Percentiles rank a stretch among this genome's conserved stretches.
Conservation (phyloP, 2,113 vertebrate species). For the Mystacornis crossleyi region DNA sequence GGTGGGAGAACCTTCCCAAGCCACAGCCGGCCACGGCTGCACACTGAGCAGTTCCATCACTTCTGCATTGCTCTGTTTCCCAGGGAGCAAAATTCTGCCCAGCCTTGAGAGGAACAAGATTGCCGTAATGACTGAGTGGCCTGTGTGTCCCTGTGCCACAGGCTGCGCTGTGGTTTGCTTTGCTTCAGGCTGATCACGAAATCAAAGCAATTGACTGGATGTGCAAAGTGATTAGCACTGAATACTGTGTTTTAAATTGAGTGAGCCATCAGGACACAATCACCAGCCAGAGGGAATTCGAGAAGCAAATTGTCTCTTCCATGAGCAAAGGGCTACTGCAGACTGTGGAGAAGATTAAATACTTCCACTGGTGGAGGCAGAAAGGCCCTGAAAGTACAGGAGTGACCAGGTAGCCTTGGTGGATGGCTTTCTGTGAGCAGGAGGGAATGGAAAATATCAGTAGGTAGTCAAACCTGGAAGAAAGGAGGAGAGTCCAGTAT, state of each 20-base stretch:
- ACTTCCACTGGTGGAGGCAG: not conserved
- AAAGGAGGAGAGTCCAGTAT: not conserved
- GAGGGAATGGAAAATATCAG: not conserved
- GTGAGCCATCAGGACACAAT: not conserved
- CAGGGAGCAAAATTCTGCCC: not conserved
- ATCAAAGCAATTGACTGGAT: not conserved
- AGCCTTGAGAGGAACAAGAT: not conserved
- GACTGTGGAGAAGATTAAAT: not conserved
- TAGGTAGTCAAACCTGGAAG: not conserved
- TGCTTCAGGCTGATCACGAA: not conserved
- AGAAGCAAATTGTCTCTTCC: not conserved
- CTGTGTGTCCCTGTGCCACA: not conserved
- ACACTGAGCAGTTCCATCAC: not conserved
- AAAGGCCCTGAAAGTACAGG: not conserved
- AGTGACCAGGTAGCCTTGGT: not conserved
- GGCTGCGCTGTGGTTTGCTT: not conserved
- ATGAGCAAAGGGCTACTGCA: not conserved
- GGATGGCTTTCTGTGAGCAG: not conserved
- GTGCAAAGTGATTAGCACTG: not conserved
- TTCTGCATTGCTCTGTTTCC: not conserved
- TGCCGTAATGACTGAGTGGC: not conserved
- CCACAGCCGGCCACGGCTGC: fast-evolving
- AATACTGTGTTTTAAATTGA: not conserved
- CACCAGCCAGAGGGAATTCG: not conserved
- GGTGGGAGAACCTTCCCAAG: not conserved